phyloP scores from a whole-genome alignment of 1,140 invertebrate genomes.

The Bombus terrestris region DNA sequence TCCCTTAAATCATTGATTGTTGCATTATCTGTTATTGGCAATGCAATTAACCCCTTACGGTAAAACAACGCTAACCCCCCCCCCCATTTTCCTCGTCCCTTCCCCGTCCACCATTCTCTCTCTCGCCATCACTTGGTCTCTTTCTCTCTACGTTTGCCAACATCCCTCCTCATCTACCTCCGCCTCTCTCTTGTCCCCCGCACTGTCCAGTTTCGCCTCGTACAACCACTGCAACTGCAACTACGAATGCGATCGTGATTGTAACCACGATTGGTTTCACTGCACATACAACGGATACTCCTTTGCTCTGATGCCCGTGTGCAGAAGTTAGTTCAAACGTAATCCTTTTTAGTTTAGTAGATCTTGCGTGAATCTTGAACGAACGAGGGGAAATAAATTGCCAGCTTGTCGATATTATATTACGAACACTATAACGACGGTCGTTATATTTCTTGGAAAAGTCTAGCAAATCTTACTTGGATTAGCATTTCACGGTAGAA shows the following conservation, averaged over 20 bases:
- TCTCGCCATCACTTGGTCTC: slow-evolving; percentile 26
- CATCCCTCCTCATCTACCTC: slow-evolving; percentile 11
- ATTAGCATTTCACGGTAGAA: too few species aligned
- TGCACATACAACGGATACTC: background rate
- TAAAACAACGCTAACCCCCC: slow-evolving; percentile 75
- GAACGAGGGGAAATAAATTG: background rate
- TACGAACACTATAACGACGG: too few species aligned
- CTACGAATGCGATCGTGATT: slow-evolving; percentile 37
- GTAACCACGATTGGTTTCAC: slow-evolving; percentile 13
- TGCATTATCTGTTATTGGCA: slow-evolving; percentile 83
- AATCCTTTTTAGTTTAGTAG: background rate
- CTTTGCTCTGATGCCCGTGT: background rate
- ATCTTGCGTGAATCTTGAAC: background rate
- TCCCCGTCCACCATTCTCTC: slow-evolving; percentile 11
- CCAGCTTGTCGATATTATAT: too few species aligned
- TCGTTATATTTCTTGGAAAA: too few species aligned
- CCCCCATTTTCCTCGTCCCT: background rate
- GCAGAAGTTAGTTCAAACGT: background rate
- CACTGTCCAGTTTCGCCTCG: slow-evolving; percentile 15
- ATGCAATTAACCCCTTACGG: slow-evolving; percentile 82
- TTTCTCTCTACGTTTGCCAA: slow-evolving; percentile 9
- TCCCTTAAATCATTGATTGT: slow-evolving; percentile 82
- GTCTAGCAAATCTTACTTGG: too few species aligned
- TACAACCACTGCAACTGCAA: slow-evolving; percentile 35
- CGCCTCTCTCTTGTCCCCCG: background rate